Percentiles rank a stretch among this genome's conserved stretches.
These are phyloP conservation scores for Acleris emargana DNA, from an alignment of 2,888 invertebrate genomes.

Conservation along the genomic window DNA sequence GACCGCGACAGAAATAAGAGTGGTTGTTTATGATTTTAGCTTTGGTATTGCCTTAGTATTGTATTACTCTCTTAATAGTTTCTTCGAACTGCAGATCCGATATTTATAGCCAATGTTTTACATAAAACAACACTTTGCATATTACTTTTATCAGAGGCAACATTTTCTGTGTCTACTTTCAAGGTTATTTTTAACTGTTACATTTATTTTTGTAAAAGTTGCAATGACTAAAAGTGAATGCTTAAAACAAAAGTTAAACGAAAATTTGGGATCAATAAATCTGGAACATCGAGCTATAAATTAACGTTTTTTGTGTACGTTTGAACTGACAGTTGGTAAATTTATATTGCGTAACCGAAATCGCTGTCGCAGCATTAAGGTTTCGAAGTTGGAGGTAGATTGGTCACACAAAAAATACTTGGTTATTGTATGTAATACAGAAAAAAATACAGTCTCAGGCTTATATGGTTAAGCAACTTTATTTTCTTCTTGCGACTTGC, in stretches of 20 bases:
- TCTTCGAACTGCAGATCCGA: slow-evolving; percentile 6
- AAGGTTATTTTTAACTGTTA: background rate
- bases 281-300: slow-evolving; percentile 5
- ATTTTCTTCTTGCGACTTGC: no score
- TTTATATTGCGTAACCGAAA: slow-evolving; percentile 23
- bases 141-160: background rate
- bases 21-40: slow-evolving; percentile 26
- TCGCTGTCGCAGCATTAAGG: slow-evolving; percentile 19
- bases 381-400: background rate
- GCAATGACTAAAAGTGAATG: no score
- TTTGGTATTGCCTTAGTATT: slow-evolving; percentile 8
- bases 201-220: no score
- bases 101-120: background rate
- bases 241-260: background rate
- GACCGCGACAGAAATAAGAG: slow-evolving; percentile 23
- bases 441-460: no score
- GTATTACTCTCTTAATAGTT: slow-evolving; percentile 12
- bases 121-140: background rate
- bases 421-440: no score
- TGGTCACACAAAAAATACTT: background rate
- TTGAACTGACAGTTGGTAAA: slow-evolving; percentile 14
- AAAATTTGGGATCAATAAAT: slow-evolving; percentile 11
- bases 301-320: slow-evolving; percentile 23
- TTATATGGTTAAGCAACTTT: no score
- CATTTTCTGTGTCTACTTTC: no score